These are phyloP conservation scores for Mactromeris polynyma DNA, from an alignment of 2,888 invertebrate species.

Conservation along the genomic window DNA sequence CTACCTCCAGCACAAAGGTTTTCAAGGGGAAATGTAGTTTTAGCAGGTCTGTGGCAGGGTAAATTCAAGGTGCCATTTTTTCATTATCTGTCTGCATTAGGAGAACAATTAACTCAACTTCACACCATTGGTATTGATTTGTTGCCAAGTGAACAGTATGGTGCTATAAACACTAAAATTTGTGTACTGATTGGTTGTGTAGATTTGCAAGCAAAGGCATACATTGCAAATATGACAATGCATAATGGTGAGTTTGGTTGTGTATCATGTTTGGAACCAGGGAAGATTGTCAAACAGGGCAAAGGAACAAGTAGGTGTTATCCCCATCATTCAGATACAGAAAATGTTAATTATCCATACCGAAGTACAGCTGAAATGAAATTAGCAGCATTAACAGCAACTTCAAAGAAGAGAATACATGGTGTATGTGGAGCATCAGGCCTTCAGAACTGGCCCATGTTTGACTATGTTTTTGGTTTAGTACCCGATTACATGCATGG, in stretches of 20 bases:
- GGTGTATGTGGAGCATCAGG: background rate
- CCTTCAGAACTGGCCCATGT: background rate
- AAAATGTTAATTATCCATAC: no score
- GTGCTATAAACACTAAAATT: background rate
- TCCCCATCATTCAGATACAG: background rate
- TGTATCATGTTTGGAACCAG: slow-evolving; percentile 64
- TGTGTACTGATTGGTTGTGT: slow-evolving; percentile 37
- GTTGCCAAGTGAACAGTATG: background rate
- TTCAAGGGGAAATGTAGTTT: slow-evolving; percentile 50
- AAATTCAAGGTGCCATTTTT: slow-evolving; percentile 65
- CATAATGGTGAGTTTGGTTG: slow-evolving; percentile 65
- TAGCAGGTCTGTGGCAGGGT: slow-evolving; percentile 66
- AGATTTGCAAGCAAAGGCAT: slow-evolving; percentile 67
- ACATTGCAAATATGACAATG: slow-evolving; percentile 59
- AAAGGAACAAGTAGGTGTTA: slow-evolving; percentile 26
- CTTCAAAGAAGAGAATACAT: background rate
- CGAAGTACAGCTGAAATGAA: background rate
- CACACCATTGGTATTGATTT: background rate
- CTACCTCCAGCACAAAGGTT: background rate
- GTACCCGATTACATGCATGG: slow-evolving; percentile 70
- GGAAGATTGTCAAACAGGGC: slow-evolving; percentile 50
- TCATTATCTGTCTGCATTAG: background rate
- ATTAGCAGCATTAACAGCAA: background rate
- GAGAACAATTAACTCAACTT: background rate
- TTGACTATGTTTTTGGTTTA: slow-evolving; percentile 15